phyloP scores from a whole-genome alignment of 2,888 invertebrate genomes.

The Limenitis camilla region DNA sequence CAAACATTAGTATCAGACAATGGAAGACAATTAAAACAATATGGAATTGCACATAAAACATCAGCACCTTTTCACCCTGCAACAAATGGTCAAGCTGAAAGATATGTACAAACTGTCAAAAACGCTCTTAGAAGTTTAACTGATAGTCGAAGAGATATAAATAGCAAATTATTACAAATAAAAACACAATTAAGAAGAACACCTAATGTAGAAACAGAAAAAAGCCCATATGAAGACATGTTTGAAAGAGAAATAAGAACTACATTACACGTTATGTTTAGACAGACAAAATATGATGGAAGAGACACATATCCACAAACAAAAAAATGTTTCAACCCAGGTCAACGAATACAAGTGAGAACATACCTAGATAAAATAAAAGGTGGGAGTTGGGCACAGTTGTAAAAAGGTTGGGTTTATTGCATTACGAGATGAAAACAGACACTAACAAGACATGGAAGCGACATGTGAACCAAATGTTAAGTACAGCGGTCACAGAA shows the following conservation, averaged over 20 bases:
- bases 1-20: neutral
- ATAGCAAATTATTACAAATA: neutral
- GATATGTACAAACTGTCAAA: slow-evolving; percentile 18
- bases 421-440: neutral
- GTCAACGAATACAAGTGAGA: neutral
- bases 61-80: slow-evolving; percentile 19
- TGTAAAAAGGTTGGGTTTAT: neutral
- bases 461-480: neutral
- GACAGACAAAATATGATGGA: neutral
- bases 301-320: neutral
- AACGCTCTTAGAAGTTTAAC: slow-evolving; percentile 5
- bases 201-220: neutral
- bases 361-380: too few relatives aligned
- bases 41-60: slow-evolving; percentile 9
- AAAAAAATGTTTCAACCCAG: neutral
- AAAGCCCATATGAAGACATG: too few relatives aligned
- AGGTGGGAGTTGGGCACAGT: neutral
- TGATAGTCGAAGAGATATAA: neutral
- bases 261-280: too few relatives aligned
- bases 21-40: neutral
- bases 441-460: neutral
- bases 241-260: too few relatives aligned
- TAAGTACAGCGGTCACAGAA: too few relatives aligned
- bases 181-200: neutral
- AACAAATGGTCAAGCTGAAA: slow-evolving; percentile 20